Conservation (phyloP, 1,140 invertebrate species). For the Hermetia illucens region DNA sequence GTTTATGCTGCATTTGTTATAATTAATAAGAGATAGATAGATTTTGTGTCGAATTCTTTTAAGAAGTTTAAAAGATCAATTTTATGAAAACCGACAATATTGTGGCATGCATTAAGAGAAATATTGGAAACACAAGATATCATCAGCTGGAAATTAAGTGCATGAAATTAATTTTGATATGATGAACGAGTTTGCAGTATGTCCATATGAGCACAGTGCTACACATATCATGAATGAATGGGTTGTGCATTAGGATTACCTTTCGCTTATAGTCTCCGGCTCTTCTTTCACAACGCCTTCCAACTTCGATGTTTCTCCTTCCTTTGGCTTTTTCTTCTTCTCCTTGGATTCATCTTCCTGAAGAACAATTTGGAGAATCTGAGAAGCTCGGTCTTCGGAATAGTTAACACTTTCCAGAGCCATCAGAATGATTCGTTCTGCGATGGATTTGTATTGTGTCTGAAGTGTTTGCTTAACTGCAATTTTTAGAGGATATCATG, state of each 20-base stretch:
- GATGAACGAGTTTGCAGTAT: not conserved
- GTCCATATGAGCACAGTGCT: constrained; percentile 2
- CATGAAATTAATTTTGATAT: too few relatives aligned
- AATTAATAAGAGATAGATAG: not conserved
- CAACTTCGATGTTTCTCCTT: constrained; percentile 1
- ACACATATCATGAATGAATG: not conserved
- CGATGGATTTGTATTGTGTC: constrained; percentile 55
- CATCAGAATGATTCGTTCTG: constrained; percentile 63
- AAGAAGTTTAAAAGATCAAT: not conserved
- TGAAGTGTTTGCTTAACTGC: constrained; percentile 60
- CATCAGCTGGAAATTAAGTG: too few relatives aligned
- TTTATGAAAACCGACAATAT: too few relatives aligned
- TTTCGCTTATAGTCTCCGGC: not conserved
- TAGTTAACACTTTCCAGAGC: constrained; percentile 78
- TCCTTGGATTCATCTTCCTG: constrained; percentile 37
- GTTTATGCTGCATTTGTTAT: not conserved
- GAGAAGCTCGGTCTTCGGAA: constrained; percentile 60
- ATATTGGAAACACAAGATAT: too few relatives aligned
- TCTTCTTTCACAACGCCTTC: not conserved
- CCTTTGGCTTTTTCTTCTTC: constrained; percentile 24
- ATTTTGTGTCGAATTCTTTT: not conserved
- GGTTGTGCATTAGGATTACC: not conserved
- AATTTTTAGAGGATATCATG: constrained; percentile 14
- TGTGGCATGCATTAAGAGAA: too few relatives aligned
- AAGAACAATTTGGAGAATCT: constrained; percentile 59